Evolutionary conservation across 2,888 invertebrate species (phyloP).

Genomic region (Melolontha melolontha): DNA sequence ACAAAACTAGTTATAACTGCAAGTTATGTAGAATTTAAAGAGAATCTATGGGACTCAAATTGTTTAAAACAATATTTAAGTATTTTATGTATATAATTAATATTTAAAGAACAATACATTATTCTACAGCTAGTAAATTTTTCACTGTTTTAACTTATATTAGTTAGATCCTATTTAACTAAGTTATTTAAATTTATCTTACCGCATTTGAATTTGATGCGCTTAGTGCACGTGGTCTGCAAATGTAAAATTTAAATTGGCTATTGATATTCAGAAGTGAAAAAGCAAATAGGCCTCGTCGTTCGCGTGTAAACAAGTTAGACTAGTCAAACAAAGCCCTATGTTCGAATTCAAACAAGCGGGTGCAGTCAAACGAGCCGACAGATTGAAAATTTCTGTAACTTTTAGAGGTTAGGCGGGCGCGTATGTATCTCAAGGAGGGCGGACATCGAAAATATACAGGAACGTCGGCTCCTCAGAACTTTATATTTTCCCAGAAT

Average conservation of each 20-base stretch:
- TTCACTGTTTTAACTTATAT: too few species aligned
- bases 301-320: slow-evolving; percentile 57
- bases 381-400: slow-evolving; percentile 46
- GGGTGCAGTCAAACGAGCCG: slow-evolving; percentile 57
- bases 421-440: slow-evolving; percentile 41
- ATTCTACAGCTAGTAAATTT: too few species aligned
- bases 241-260: slow-evolving; percentile 20
- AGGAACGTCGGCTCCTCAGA: slow-evolving; percentile 37
- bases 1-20: too few species aligned
- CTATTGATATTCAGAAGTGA: slow-evolving; percentile 8
- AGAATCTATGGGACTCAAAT: too few species aligned
- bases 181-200: too few species aligned
- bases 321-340: slow-evolving; percentile 59
- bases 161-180: too few species aligned
- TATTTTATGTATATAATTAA: too few species aligned
- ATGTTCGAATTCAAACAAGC: slow-evolving; percentile 60
- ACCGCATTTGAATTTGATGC: too few species aligned
- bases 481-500: slow-evolving; percentile 33
- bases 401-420: slow-evolving; percentile 41
- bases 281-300: slow-evolving; percentile 48
- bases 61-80: too few species aligned
- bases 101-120: too few species aligned
- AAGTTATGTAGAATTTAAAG: too few species aligned
- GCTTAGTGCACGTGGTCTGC: slow-evolving; percentile 4
- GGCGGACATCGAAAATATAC: slow-evolving; percentile 39